Percentiles rank a stretch among this genome's conserved stretches.
Evolutionary conservation across 2,797 vertebrate genomes (phyloP).

Genomic region (Ctenopoma kingsleyae): DNA sequence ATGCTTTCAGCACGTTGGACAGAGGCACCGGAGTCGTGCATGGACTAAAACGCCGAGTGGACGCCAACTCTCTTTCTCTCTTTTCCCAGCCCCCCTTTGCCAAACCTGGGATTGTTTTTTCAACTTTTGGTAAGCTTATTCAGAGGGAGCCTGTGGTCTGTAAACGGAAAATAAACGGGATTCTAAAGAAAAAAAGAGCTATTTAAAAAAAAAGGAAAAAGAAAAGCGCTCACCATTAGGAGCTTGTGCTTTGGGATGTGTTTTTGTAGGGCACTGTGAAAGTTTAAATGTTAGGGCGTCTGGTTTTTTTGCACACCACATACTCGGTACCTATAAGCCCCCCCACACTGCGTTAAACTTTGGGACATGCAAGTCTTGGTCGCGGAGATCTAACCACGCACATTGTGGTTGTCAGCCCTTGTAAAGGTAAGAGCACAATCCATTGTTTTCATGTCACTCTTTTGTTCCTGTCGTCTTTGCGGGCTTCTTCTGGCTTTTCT

Average conservation of each 20-base stretch:
- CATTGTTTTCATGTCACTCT: slow-evolving; percentile 75
- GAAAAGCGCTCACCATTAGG: slow-evolving; percentile 63
- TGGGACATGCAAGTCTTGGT: slow-evolving; percentile 96
- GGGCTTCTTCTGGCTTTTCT: slow-evolving; percentile 49
- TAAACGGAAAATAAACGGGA: slow-evolving; percentile 69
- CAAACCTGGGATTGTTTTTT: slow-evolving; percentile 85
- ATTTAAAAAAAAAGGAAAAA: slow-evolving; percentile 25
- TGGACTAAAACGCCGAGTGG: slow-evolving; percentile 85
- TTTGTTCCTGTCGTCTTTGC: slow-evolving; percentile 66
- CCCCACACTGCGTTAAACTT: slow-evolving; percentile 91
- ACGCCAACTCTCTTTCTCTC: slow-evolving; percentile 84
- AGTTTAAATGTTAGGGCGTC: slow-evolving; percentile 91
- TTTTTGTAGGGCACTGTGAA: slow-evolving; percentile 84
- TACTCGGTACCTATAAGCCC: slow-evolving; percentile 82
- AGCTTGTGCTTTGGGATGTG: slow-evolving; percentile 78
- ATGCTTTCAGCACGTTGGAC: slow-evolving; percentile 95
- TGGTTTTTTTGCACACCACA: slow-evolving; percentile 84
- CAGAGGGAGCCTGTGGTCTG: slow-evolving; percentile 74
- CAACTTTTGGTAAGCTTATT: slow-evolving; percentile 85
- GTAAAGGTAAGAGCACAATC: slow-evolving; percentile 93
- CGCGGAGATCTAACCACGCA: slow-evolving; percentile 93
- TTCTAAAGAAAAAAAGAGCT: slow-evolving; percentile 37
- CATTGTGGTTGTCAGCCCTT: slow-evolving; percentile 92
- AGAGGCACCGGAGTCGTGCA: slow-evolving; percentile 90
- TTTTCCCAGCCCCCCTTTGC: slow-evolving; percentile 77